phyloP scores from a whole-genome alignment of 2,113 vertebrate species.

The Myxocyprinus asiaticus region DNA sequence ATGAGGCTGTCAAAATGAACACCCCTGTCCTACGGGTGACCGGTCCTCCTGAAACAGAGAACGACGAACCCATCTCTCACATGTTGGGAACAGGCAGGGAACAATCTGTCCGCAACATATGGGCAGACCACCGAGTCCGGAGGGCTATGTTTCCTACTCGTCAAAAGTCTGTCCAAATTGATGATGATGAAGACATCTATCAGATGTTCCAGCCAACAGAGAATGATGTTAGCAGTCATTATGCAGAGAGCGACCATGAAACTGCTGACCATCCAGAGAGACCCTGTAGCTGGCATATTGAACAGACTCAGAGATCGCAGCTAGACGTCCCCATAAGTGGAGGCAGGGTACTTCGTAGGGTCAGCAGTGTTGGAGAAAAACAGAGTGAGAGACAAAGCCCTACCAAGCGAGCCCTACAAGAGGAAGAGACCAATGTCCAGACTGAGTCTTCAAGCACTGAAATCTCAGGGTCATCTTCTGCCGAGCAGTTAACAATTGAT shows the following conservation, averaged over 20 bases:
- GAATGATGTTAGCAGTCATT: constrained; percentile 68
- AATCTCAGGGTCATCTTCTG: constrained; percentile 79
- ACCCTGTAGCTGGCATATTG: constrained; percentile 93
- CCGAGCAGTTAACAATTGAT: constrained; percentile 85
- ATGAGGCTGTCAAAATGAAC: constrained; percentile 69
- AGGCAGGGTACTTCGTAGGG: constrained; percentile 81
- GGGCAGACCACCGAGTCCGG: constrained; percentile 89
- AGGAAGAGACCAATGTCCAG: constrained; percentile 65
- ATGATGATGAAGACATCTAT: constrained; percentile 91
- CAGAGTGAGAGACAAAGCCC: constrained; percentile 59
- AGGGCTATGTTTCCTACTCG: constrained; percentile 89
- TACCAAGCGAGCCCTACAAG: constrained; percentile 42
- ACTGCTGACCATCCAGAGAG: constrained; percentile 73
- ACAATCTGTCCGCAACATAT: constrained; percentile 82
- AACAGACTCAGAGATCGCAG: constrained; percentile 71
- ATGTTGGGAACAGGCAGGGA: constrained; percentile 74
- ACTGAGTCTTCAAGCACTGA: constrained; percentile 77
- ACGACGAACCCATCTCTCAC: constrained; percentile 71
- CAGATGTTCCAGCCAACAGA: constrained; percentile 92
- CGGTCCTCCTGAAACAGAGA: constrained; percentile 70
- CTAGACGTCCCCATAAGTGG: constrained; percentile 66
- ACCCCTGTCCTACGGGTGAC: constrained; percentile 70
- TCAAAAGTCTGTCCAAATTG: constrained; percentile 80
- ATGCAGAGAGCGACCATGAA: constrained; percentile 66
- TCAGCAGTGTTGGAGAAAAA: constrained; percentile 92